Evolutionary conservation across 2,797 vertebrate genomes (phyloP).

Genomic region (Enteromius trimaculatus): DNA sequence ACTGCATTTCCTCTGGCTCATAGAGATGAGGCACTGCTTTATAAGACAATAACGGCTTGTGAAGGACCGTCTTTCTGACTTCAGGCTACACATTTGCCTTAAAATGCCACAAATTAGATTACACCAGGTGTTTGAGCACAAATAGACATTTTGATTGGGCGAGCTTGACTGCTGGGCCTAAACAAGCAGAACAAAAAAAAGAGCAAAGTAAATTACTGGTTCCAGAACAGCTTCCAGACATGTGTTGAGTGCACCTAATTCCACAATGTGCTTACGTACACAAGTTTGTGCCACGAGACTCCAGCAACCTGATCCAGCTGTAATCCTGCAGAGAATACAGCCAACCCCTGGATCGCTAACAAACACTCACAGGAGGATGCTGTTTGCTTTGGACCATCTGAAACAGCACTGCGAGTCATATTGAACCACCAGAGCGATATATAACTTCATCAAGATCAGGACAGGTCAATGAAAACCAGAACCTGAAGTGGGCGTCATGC

Average conservation of each 20-base stretch:
- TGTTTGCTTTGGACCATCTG: constrained; percentile 5
- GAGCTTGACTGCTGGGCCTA: constrained; percentile 35
- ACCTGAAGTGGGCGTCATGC: background rate
- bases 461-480: constrained; percentile 10
- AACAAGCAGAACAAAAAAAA: constrained; percentile 34
- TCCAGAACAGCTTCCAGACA: constrained; percentile 50
- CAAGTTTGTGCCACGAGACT: constrained; percentile 35
- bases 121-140: constrained; percentile 52
- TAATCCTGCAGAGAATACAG: constrained; percentile 31
- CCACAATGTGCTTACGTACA: constrained; percentile 51
- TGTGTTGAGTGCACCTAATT: constrained; percentile 48
- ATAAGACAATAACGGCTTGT: constrained; percentile 1
- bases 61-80: background rate
- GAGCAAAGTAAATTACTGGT: constrained; percentile 43
- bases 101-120: constrained; percentile 42
- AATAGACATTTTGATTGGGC: constrained; percentile 42
- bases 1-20: background rate
- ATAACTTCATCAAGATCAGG: background rate
- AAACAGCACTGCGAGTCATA: constrained; percentile 16
- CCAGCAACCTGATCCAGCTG: constrained; percentile 39
- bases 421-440: background rate
- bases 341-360: constrained; percentile 43
- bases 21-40: constrained; percentile 1
- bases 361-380: constrained; percentile 36
- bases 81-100: constrained; percentile 22